Conservation (phyloP, 2,888 invertebrate genomes). For the Cheilosia soror region DNA sequence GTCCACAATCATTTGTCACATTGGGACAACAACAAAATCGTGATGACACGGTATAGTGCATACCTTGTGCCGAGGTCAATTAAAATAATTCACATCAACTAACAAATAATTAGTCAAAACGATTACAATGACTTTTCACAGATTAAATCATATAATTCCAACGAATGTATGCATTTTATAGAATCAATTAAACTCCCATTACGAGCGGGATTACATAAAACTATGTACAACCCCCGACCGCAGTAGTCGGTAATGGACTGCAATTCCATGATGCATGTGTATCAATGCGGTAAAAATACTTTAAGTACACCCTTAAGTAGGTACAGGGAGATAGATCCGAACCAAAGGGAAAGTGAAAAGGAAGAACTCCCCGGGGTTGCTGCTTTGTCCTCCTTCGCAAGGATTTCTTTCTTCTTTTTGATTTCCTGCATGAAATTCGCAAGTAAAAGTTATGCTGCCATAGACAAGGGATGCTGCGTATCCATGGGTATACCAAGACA, state of each 20-base stretch:
- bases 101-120: conserved; percentile 44
- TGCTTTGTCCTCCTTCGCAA: neutral
- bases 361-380: neutral
- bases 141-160: conserved; percentile 32
- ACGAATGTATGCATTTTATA: conserved; percentile 1
- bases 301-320: conserved; percentile 44
- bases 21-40: conserved; percentile 14
- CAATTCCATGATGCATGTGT: neutral
- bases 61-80: conserved; percentile 56
- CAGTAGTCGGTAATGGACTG: neutral
- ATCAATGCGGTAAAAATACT: conserved; percentile 53
- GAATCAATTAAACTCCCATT: conserved; percentile 64
- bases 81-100: conserved; percentile 45
- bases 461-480: conserved; percentile 32
- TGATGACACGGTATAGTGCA: conserved; percentile 46
- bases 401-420: conserved; percentile 14
- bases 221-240: neutral
- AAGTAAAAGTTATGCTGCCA: conserved; percentile 70
- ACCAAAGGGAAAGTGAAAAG: conserved; percentile 50
- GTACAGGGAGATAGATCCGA: conserved; percentile 19
- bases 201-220: conserved; percentile 14
- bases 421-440: conserved; percentile 40
- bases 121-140: conserved; percentile 30
- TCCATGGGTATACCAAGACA: neutral
- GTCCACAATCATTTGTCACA: conserved; percentile 48